Base-by-base conservation (phyloP, 2,797 vertebrate species). In the Cynodonichthys magdalenae region DNA sequence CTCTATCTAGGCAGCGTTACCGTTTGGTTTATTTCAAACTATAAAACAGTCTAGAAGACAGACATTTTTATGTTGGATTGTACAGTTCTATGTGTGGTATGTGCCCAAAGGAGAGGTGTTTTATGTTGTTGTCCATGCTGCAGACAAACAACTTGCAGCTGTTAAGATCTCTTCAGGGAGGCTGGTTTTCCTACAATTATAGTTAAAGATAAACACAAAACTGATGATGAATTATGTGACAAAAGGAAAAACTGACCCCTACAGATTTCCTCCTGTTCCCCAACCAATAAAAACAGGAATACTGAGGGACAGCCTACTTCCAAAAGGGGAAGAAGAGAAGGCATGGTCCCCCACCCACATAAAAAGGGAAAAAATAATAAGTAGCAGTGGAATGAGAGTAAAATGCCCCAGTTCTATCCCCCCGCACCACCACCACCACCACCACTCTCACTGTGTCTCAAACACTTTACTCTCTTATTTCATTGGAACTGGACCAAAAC, bases 181-280 rank as follows among this genome's bases (percentile, higher is more conserved):
- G 45, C 2, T 17, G 41, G 62, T 20, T 57, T 69, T 71, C 53
- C 36, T 34, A 28, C 42, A 36, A 41, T 24, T 39, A 14, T 53
- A 28, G 31, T 46, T 20, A 0, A 71, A 0, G 8, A 15, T 9
- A 20, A 9, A 47, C 27, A 9, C 27, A 27, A 66, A 56, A 42
- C 68, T 66, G 52, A 46, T 42, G 50, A 71, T 67, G 72, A 87
- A 84, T 87, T 80, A 66, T 75, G 64, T 53, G 67, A 80, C 76
- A 4, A 59, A 66, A 11, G 41, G 44, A 60, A 74, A 76, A 78
- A 77, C 62, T 74, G 39, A 82, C 74, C 64, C 56, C 66, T 51
- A 31, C 44, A 50, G 18, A 65, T 68, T 75, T 81, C 83, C 66
- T 69, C 70, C 77, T 69, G 42, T 65, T 52, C 39, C 31, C 79